Evolutionary conservation across 1,140 invertebrate genomes (phyloP).

Genomic region (Drosophila nikananu): DNA sequence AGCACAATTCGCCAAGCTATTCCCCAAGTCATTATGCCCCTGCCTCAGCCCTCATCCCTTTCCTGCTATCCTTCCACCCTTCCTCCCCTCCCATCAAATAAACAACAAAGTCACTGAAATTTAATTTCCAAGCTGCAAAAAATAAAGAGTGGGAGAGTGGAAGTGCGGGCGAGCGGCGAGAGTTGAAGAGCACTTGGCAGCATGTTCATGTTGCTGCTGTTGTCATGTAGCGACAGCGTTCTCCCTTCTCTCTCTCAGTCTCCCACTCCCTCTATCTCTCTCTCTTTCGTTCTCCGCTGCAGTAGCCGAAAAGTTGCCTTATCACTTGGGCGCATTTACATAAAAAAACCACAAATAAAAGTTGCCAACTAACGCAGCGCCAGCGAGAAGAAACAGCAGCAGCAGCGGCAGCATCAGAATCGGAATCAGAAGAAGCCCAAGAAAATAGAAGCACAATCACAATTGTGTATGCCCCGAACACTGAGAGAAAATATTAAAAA

Average conservation of each 20-base stretch:
- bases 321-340: constrained; percentile 83
- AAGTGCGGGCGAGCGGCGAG: constrained; percentile 6
- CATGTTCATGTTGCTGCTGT: constrained; percentile 80
- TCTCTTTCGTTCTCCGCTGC: constrained; percentile 20
- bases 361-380: constrained; percentile 79
- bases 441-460: constrained; percentile 62
- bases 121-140: constrained; percentile 73
- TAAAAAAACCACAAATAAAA: constrained; percentile 84
- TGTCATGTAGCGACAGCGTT: constrained; percentile 73
- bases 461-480: constrained; percentile 26
- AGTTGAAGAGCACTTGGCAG: constrained; percentile 72
- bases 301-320: constrained; percentile 81
- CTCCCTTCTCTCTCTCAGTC: constrained; percentile 19
- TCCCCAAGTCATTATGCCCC: constrained; percentile 62
- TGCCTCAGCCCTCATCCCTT: constrained; percentile 18
- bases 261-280: not conserved
- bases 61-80: constrained; percentile 1
- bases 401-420: constrained; percentile 40
- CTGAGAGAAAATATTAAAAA: not conserved
- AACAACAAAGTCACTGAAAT: constrained; percentile 84
- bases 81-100: constrained; percentile 48
- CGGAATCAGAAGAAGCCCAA: constrained; percentile 56
- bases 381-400: constrained; percentile 27
- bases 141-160: constrained; percentile 22
- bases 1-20: constrained; percentile 28